phyloP scores from a whole-genome alignment of 1,140 invertebrate genomes.

The Homarus americanus region DNA sequence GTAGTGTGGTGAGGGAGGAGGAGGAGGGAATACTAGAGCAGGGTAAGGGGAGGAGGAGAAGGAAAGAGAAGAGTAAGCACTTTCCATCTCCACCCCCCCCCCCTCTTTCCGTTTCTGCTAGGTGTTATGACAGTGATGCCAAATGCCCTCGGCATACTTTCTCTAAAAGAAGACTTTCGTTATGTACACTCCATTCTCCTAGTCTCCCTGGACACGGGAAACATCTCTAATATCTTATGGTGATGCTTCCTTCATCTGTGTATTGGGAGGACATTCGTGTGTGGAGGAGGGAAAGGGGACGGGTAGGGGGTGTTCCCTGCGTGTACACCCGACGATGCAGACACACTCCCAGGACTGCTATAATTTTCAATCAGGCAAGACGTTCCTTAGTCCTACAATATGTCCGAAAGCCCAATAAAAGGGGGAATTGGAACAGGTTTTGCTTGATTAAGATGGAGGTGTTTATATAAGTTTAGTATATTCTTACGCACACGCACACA shows the following conservation, averaged over 20 bases:
- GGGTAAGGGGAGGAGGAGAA: background rate
- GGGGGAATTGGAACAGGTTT: conserved; percentile 18
- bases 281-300: too few species aligned
- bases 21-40: background rate
- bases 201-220: too few species aligned
- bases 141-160: too few species aligned
- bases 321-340: background rate
- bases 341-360: conserved; percentile 15
- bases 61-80: background rate
- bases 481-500: background rate
- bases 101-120: too few species aligned
- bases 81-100: background rate
- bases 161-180: too few species aligned
- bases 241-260: too few species aligned
- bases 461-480: background rate
- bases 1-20: background rate
- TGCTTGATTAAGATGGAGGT: conserved; percentile 24
- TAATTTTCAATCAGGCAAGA: conserved; percentile 58
- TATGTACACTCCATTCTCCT: too few species aligned
- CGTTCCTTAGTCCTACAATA: conserved; percentile 68
- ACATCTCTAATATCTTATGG: too few species aligned
- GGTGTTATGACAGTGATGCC: background rate
- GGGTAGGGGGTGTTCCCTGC: too few species aligned
- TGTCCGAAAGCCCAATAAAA: conserved; percentile 58
- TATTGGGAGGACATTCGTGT: too few species aligned